Base-by-base conservation (phyloP, 2,113 vertebrate species). In the Seriola quinqueradiata region DNA sequence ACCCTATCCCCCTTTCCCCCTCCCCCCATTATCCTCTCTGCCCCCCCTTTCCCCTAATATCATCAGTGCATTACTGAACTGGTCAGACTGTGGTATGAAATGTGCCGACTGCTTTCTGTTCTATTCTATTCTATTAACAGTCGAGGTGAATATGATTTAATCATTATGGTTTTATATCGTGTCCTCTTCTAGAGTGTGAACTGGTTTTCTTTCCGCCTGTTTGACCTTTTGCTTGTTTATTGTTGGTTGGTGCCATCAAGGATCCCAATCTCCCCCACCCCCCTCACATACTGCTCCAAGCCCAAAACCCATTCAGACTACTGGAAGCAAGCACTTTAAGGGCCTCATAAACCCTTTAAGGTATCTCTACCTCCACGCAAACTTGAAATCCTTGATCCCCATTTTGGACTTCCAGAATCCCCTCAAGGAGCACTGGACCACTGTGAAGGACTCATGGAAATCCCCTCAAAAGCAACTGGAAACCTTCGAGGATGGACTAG, bases 1-100 rank as follows among this genome's bases (percentile, higher is more conserved):
- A 95, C 93, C 87, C 70, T 75, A 44, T 81, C 84, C 87, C 90
- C 82, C 72, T 44, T 77, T 69, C 36, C 74, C 87, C 75, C 59
- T 8, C 79, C 70, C 68, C 84, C 82, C 84, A 58, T 77, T 44
- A 74, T 79, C 80, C 70, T 77, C 68, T 21, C 50, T 46, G 12
- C 66, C 58, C 83, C 68, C 61, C 59, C 11, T 28, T 50, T 21
- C 2, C 70, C 60, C 74, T 14, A 58, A 79, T 64, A 75, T 71
- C 80, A 81, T 77, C 71, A 40, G 50, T 42, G 71, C 63, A 76
- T 23, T 55, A 8, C 65, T 58, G 80, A 80, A 70, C 48, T 25
- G 79, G 66, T 75, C 72, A 54, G 36, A 74, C 46, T 38, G 28
- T 36, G 46, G 64, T 19, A 28, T 8, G n/a, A 64, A 36, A 65